These are phyloP conservation scores for Heliconius ismenius DNA, from an alignment of 2,888 invertebrate species.

Conservation along the genomic window DNA sequence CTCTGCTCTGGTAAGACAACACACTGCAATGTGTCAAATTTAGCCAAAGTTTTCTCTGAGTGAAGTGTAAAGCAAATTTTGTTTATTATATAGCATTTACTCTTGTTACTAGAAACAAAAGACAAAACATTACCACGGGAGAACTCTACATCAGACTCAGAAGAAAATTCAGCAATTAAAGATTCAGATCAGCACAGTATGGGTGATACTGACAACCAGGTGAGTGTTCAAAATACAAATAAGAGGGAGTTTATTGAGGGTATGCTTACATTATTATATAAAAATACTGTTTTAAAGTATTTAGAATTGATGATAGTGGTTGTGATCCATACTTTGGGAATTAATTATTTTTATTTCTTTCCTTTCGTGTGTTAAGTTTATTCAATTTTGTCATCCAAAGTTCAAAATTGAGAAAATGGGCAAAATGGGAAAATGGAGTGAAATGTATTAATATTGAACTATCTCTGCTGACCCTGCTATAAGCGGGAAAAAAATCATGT, in stretches of 20 bases:
- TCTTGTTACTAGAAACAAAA: slow-evolving; percentile 60
- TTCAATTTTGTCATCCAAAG: too few species aligned
- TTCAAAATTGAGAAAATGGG: too few species aligned
- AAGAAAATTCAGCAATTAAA: slow-evolving; percentile 74
- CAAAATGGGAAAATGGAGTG: too few species aligned
- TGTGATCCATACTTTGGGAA: not conserved
- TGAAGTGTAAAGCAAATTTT: not conserved
- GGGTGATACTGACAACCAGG: slow-evolving; percentile 79
- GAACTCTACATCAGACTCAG: slow-evolving; percentile 86
- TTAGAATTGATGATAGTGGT: not conserved
- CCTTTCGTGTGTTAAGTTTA: too few species aligned
- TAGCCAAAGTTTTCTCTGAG: not conserved
- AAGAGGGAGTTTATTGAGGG: not conserved
- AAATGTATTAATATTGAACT: too few species aligned
- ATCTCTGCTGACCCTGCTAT: too few species aligned
- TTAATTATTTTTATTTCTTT: not conserved
- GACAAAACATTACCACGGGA: slow-evolving; percentile 80
- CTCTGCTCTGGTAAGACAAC: too few species aligned
- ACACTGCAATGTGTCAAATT: too few species aligned
- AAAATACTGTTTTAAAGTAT: not conserved
- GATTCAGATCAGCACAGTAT: slow-evolving; percentile 76
- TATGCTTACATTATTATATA: too few species aligned
- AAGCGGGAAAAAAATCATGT: too few species aligned
- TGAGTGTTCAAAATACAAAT: slow-evolving; percentile 42
- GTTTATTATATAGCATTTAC: slow-evolving; percentile 13